These are phyloP conservation scores for Phyllotreta striolata DNA, from an alignment of 2,888 invertebrate species.

Conservation along the genomic window DNA sequence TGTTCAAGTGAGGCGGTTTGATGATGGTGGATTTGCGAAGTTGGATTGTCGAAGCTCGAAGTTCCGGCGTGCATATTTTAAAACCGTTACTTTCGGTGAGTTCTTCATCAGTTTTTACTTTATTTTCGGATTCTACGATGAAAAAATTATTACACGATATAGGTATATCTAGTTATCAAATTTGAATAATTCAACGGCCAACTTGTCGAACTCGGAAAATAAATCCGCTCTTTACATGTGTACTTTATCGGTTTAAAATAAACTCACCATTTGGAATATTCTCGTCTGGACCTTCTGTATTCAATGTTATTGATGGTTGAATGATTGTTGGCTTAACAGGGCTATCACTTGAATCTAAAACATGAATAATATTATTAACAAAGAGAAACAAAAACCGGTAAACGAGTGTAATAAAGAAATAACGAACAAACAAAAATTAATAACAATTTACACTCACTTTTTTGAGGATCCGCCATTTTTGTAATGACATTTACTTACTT, in stretches of 20 bases:
- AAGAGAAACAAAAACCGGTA: conserved; percentile 11
- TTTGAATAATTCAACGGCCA: no score
- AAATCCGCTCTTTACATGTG: not conserved
- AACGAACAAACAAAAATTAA: conserved; percentile 26
- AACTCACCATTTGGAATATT: conserved; percentile 52
- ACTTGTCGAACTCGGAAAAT: not conserved
- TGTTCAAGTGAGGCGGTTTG: conserved; percentile 50
- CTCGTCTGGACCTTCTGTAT: conserved; percentile 55
- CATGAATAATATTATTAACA: conserved; percentile 16
- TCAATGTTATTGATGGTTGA: conserved; percentile 56
- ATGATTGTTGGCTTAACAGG: conserved; percentile 44
- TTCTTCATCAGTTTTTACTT: conserved; percentile 42
- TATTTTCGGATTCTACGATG: conserved; percentile 49
- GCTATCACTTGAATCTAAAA: conserved; percentile 42
- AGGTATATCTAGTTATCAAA: not conserved
- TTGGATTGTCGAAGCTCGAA: conserved; percentile 41
- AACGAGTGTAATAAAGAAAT: conserved; percentile 7
- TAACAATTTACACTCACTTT: conserved; percentile 46
- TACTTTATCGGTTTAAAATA: not conserved
- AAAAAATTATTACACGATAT: not conserved
- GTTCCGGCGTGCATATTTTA: conserved; percentile 49
- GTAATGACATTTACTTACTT: not conserved
- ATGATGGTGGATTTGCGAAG: conserved; percentile 48
- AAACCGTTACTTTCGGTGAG: conserved; percentile 43
- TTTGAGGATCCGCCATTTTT: conserved; percentile 51